Evolutionary conservation across 2,113 vertebrate species (phyloP).

Genomic region (Raphicerus campestris): DNA sequence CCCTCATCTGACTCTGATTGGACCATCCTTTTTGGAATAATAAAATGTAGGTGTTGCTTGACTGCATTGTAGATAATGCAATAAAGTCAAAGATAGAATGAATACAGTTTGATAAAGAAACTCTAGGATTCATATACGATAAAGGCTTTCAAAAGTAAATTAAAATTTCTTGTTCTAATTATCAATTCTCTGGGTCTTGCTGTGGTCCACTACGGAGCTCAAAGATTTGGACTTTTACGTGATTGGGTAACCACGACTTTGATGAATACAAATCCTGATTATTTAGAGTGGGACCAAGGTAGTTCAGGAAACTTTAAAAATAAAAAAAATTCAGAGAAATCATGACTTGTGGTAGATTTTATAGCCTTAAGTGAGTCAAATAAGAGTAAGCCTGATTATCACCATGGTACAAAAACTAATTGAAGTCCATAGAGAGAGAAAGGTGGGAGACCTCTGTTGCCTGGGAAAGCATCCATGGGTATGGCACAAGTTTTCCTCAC

Average conservation of each 20-base stretch:
- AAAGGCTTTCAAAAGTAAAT: background rate
- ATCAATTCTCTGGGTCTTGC: background rate
- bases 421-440: background rate
- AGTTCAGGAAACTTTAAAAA: background rate
- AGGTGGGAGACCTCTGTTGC: background rate
- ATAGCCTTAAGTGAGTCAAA: background rate
- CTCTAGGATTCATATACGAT: background rate
- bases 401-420: background rate
- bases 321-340: background rate
- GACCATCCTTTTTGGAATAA: conserved; percentile 2
- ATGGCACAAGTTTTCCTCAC: background rate
- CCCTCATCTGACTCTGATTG: conserved; percentile 23
- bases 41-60: background rate
- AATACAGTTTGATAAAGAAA: background rate
- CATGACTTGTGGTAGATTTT: background rate
- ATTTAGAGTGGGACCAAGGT: background rate
- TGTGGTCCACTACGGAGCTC: background rate
- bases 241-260: background rate
- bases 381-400: background rate
- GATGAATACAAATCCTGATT: background rate
- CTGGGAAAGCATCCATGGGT: background rate
- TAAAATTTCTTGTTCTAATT: background rate
- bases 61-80: background rate
- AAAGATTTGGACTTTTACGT: background rate
- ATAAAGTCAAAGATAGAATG: background rate